Conservation (phyloP, 2,888 invertebrate species). For the Oxyteleia sp. region DNA sequence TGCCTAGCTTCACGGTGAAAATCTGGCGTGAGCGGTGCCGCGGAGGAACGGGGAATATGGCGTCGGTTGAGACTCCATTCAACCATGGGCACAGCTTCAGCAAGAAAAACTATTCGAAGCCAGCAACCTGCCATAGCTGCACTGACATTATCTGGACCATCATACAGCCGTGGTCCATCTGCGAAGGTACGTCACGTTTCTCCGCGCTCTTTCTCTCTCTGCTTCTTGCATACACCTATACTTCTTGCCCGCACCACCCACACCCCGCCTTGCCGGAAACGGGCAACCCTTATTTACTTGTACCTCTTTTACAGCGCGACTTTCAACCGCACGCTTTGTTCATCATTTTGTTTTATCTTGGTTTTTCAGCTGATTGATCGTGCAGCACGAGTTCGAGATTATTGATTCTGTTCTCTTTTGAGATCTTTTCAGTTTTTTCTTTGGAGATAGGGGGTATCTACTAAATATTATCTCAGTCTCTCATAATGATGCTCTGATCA, state of each 20-base stretch:
- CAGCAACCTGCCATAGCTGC: constrained; percentile 99
- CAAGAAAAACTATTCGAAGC: constrained; percentile 99
- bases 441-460: too few species aligned
- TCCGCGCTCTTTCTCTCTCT: too few species aligned
- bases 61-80: constrained; percentile 89
- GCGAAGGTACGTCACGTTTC: constrained; percentile 93
- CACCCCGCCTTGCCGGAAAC: constrained; percentile 13
- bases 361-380: too few species aligned
- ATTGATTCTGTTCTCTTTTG: too few species aligned
- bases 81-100: constrained; percentile 98
- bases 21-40: constrained; percentile 90
- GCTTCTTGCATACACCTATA: too few species aligned
- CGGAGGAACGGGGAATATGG: constrained; percentile 89
- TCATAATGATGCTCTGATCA: too few species aligned
- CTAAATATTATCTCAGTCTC: too few species aligned
- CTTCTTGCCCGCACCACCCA: constrained; percentile 5
- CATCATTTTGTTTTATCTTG: background rate
- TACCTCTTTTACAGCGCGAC: constrained; percentile 42
- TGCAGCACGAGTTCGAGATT: too few species aligned
- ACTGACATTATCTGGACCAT: constrained; percentile 99
- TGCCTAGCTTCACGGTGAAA: constrained; percentile 89
- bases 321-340: constrained; percentile 14
- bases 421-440: too few species aligned
- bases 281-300: constrained; percentile 16
- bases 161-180: constrained; percentile 99